phyloP scores from a whole-genome alignment of 1,140 invertebrate species.

The Drosophila orosa region DNA sequence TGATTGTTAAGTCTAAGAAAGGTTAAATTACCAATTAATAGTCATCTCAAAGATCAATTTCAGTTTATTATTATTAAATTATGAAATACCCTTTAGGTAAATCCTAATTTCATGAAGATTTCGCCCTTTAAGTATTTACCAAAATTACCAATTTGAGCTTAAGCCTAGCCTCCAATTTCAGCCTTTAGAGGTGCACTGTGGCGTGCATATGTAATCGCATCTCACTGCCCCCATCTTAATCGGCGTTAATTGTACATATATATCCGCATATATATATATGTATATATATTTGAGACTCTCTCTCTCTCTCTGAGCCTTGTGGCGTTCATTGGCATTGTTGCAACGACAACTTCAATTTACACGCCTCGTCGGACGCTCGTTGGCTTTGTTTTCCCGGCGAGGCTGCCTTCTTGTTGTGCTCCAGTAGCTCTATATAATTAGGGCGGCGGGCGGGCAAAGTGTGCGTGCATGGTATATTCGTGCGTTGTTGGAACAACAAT shows the following conservation, averaged over 20 bases:
- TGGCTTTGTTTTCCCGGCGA: slow-evolving; percentile 42
- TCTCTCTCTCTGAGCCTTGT: slow-evolving; percentile 8
- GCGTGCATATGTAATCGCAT: slow-evolving; percentile 18
- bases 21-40: background rate
- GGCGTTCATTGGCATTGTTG: slow-evolving; percentile 55
- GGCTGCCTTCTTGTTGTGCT: slow-evolving; percentile 50
- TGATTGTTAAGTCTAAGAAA: background rate
- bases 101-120: background rate
- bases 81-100: background rate
- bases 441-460: slow-evolving; percentile 16
- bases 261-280: slow-evolving; percentile 12
- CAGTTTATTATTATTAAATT: background rate
- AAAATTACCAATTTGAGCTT: background rate
- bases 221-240: slow-evolving; percentile 45
- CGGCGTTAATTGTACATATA: slow-evolving; percentile 57
- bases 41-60: background rate
- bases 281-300: slow-evolving; percentile 12
- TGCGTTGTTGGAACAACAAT: slow-evolving; percentile 47
- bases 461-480: slow-evolving; percentile 1
- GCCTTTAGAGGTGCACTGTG: slow-evolving; percentile 12
- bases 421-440: slow-evolving; percentile 69
- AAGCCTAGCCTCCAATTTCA: background rate
- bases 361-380: slow-evolving; percentile 56
- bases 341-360: slow-evolving; percentile 69
- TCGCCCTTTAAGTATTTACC: background rate